Evolutionary conservation across 2,113 vertebrate species (phyloP).

Genomic region (Platichthys stellatus): DNA sequence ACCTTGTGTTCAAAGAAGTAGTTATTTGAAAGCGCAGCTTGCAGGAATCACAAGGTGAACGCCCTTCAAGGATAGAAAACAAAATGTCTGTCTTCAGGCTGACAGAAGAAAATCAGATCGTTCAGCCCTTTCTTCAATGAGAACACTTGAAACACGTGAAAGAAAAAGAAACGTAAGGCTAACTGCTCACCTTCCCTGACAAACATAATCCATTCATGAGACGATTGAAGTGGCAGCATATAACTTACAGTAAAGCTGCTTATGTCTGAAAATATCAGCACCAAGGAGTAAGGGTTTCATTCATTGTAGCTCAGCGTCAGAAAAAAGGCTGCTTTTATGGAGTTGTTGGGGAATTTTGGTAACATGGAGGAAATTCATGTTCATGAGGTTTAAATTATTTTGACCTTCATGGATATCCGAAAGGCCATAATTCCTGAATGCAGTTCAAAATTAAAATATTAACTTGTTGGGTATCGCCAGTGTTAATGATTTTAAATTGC

Average conservation of each 20-base stretch:
- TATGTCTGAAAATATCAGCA: background rate
- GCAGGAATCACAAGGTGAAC: conserved; percentile 40
- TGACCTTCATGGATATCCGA: too few relatives aligned
- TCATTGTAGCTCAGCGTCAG: background rate
- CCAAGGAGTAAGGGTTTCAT: background rate
- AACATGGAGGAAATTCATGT: background rate
- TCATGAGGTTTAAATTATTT: too few relatives aligned
- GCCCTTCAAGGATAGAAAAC: conserved; percentile 30
- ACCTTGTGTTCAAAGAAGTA: conserved; percentile 17
- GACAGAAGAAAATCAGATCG: background rate
- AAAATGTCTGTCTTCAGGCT: conserved; percentile 36
- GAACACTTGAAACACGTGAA: conserved; percentile 20
- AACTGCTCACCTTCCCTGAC: background rate
- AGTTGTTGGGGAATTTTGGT: background rate
- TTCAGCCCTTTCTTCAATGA: conserved; percentile 1
- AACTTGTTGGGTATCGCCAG: background rate
- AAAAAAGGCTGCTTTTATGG: background rate
- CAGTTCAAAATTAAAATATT: conserved; percentile 8
- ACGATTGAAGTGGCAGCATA: background rate
- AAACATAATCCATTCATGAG: too few relatives aligned
- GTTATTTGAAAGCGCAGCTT: conserved; percentile 49
- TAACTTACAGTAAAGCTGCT: background rate
- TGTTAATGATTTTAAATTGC: background rate
- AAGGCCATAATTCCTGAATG: background rate
- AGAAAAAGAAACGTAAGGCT: background rate